Conservation (phyloP, 2,113 vertebrate genomes). For the Cheirogaleus medius region DNA sequence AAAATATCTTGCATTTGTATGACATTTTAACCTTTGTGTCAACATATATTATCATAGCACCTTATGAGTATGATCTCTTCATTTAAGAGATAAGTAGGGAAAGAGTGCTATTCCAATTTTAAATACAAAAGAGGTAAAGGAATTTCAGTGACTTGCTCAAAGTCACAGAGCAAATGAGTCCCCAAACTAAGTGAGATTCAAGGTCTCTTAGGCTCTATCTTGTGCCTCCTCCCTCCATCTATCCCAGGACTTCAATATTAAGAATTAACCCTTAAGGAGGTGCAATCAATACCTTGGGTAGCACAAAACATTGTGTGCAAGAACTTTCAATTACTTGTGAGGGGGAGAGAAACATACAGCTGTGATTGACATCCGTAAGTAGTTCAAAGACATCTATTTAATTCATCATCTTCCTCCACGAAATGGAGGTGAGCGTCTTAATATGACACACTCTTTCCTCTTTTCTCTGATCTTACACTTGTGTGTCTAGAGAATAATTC, state of each 20-base stretch:
- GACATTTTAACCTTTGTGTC: conserved; percentile 30
- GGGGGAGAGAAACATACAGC: not conserved
- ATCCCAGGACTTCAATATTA: not conserved
- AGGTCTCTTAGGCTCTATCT: not conserved
- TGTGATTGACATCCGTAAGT: not conserved
- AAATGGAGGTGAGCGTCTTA: not conserved
- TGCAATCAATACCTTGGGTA: not conserved
- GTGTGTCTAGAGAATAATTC: not conserved
- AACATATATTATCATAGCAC: not conserved
- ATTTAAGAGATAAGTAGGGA: not conserved
- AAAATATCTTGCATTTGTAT: not conserved
- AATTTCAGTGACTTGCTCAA: conserved; percentile 21
- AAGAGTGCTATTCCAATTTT: not conserved
- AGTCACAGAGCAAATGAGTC: not conserved
- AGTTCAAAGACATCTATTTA: not conserved
- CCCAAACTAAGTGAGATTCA: not conserved
- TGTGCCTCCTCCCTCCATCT: not conserved
- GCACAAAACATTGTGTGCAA: not conserved
- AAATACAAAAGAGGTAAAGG: not conserved
- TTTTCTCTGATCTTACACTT: not conserved
- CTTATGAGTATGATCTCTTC: not conserved
- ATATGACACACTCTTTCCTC: not conserved
- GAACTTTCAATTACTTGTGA: not conserved
- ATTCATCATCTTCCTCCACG: not conserved
- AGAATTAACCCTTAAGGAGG: not conserved